A percentile compares a stretch with the other conserved stretches of the same genome.
Conservation (phyloP, 2,888 invertebrate genomes). For the Merodon equestris region DNA sequence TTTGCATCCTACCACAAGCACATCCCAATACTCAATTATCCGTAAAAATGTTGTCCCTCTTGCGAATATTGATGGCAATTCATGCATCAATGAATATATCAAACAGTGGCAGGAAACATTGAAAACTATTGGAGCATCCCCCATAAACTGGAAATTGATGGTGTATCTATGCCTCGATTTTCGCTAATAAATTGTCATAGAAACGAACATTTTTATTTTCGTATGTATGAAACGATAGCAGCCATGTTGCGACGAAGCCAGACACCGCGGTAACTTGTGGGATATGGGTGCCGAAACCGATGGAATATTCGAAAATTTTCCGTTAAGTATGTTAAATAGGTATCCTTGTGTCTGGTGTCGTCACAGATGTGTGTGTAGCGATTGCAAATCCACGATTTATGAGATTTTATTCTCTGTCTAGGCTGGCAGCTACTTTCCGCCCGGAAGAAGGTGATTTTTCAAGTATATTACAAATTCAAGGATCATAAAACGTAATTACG, state of each 20-base stretch:
- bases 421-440: too few species aligned
- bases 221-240: too few species aligned
- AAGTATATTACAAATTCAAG: conserved; percentile 10
- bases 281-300: too few species aligned
- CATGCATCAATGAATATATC: conserved; percentile 53
- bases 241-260: too few species aligned
- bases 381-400: conserved; percentile 2
- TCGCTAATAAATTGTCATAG: conserved; percentile 61
- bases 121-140: conserved; percentile 65
- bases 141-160: conserved; percentile 65
- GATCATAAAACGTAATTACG: conserved; percentile 25
- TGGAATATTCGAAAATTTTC: too few species aligned
- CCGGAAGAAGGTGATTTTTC: too few species aligned
- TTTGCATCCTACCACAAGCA: too few species aligned
- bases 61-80: conserved; percentile 45
- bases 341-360: not conserved
- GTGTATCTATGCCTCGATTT: conserved; percentile 26
- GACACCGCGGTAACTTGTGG: too few species aligned
- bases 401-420: too few species aligned
- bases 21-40: conserved; percentile 47
- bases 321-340: conserved; percentile 9
- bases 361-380: conserved; percentile 21
- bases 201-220: conserved; percentile 4
- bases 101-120: conserved; percentile 65
- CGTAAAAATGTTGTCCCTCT: conserved; percentile 27